Evolutionary conservation across 2,888 invertebrate species (phyloP), one percentile per base, ranked within the genome.

Genomic region (Cantharis flavilabris): DNA sequence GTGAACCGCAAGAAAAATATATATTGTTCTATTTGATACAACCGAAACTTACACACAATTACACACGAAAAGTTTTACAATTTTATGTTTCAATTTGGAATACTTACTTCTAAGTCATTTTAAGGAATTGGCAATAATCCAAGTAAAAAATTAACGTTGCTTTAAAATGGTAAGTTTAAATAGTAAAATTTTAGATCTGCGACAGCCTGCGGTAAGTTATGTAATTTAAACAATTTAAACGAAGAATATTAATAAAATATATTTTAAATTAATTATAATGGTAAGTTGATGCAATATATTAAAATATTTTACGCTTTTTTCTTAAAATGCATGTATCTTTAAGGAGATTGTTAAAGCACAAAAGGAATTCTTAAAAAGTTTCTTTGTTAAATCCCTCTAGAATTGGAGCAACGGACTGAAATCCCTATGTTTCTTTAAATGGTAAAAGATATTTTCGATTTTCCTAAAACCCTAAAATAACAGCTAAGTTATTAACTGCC

Each of bases 31-130:
- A 71, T 74, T 69, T 65, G 62, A 67, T 26, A 75, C 28, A 77
- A 69, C 69, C 71, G 62, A 62, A 72, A 72, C 74, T 78, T 69
- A 70, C 77, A 75, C 72, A 72, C 77, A 75, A 78, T 78, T 78
- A 78, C 75, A 67, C 77, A 30, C 69, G 16, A 62, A 78, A 75
- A 72, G 65, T 75, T 75, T 75, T 67, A 30, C 70, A 72, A 75
- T 64, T 78, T 78, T 49, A 71, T 72, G 74, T 74, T 74, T 77
- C 74, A 77, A 71, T 74, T 74, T 77, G 64, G 71, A 74, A 70
- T 74, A 30, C 74, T 63, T 74, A 30, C 74, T 63, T 69, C 72
- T 69, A 69, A 69, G 62, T 76, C 72, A 71, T 72, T 72, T 76
- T 69, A 67, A 69, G 33, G 62, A 65, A 71, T 72, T 76, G 75